Percentiles rank a stretch among this genome's conserved stretches.
phyloP scores from a whole-genome alignment of 2,888 invertebrate species.

The Sceliomorpha sp. region DNA sequence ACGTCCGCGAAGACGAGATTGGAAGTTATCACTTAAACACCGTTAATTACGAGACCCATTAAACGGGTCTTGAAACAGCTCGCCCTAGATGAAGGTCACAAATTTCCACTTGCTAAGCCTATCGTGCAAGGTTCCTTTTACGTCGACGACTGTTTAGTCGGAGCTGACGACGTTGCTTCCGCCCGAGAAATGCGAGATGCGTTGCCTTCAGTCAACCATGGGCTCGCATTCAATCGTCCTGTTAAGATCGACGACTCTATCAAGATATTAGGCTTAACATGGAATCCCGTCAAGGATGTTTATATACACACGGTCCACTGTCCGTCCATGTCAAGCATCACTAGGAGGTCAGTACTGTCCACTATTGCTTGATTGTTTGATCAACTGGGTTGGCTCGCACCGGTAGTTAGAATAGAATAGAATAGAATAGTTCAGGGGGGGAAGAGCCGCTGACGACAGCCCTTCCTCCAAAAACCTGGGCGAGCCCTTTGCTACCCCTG shows the following conservation, averaged over 20 bases:
- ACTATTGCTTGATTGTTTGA: constrained; percentile 1
- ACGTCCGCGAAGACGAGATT: not conserved
- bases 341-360: constrained; percentile 4
- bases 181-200: not conserved
- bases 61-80: constrained; percentile 2
- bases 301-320: not conserved
- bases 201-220: constrained; percentile 7
- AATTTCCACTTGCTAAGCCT: not conserved
- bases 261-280: constrained; percentile 10
- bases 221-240: constrained; percentile 9
- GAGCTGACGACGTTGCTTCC: not conserved
- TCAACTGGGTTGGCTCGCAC: not conserved
- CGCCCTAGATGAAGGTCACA: not conserved
- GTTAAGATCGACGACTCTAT: not conserved
- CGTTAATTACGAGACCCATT: constrained; percentile 1
- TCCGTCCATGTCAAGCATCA: too few relatives aligned
- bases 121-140: not conserved
- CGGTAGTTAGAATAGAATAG: too few relatives aligned
- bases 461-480: too few relatives aligned
- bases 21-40: not conserved
- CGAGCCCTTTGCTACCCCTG: too few relatives aligned
- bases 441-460: too few relatives aligned
- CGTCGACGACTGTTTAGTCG: constrained; percentile 20
- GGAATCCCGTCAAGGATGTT: constrained; percentile 17
- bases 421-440: too few relatives aligned